Evolutionary conservation across 2,113 vertebrate genomes (phyloP).

Genomic region (Poecile atricapillus): DNA sequence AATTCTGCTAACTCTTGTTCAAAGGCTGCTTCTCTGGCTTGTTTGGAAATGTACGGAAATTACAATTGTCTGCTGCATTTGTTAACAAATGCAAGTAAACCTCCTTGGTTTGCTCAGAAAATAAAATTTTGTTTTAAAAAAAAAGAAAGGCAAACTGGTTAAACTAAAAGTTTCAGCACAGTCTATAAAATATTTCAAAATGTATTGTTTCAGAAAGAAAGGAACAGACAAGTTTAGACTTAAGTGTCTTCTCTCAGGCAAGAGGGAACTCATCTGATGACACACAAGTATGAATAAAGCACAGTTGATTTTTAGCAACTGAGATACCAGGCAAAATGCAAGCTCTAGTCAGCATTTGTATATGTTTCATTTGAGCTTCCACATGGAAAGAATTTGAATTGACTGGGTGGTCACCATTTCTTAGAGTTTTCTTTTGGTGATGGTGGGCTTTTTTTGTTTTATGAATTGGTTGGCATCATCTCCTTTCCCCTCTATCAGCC

Average conservation of each 20-base stretch:
- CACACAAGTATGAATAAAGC: neutral
- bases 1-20: neutral
- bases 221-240: neutral
- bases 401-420: neutral
- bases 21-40: neutral
- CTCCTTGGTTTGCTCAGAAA: neutral
- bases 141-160: neutral
- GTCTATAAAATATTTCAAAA: neutral
- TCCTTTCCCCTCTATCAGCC: neutral
- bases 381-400: neutral
- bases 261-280: neutral
- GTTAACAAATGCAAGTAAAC: neutral
- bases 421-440: neutral
- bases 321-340: neutral
- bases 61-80: neutral
- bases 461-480: neutral
- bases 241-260: neutral
- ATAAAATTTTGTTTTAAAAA: neutral
- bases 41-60: neutral
- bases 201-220: neutral
- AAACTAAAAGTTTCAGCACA: neutral
- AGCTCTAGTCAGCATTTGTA: neutral
- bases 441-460: neutral
- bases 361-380: neutral
- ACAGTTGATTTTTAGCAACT: neutral